These are phyloP conservation scores for Schrankia costaestrigalis DNA, from an alignment of 2,888 invertebrate species.

Conservation along the genomic window DNA sequence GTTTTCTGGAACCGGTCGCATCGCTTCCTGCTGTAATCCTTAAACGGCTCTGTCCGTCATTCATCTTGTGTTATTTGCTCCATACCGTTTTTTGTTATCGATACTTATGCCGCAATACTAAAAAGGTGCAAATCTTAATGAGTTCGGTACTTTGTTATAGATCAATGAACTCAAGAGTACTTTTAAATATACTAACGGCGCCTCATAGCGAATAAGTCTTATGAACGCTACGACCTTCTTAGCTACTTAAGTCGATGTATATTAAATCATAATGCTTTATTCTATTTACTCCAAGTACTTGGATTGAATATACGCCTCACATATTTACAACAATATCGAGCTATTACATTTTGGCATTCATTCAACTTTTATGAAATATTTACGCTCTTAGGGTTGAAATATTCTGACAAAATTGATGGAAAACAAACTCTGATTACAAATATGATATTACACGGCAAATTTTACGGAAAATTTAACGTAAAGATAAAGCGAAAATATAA, in stretches of 20 bases:
- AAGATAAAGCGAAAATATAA: slow-evolving; percentile 9
- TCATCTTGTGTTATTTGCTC: slow-evolving; percentile 57
- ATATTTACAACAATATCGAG: slow-evolving; percentile 18
- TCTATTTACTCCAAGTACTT: no score
- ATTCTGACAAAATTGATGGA: slow-evolving; percentile 6
- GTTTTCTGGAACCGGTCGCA: slow-evolving; percentile 48
- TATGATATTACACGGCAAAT: background rate
- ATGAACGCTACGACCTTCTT: no score
- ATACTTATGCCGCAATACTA: slow-evolving; percentile 38
- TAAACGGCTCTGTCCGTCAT: slow-evolving; percentile 56
- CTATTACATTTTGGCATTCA: slow-evolving; percentile 40
- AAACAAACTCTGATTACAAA: slow-evolving; percentile 1
- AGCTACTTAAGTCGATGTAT: no score
- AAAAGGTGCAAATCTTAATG: no score
- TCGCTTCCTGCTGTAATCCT: slow-evolving; percentile 65
- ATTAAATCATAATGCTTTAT: no score
- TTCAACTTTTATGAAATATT: slow-evolving; percentile 42
- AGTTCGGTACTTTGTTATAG: slow-evolving; percentile 31
- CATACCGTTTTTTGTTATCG: slow-evolving; percentile 48
- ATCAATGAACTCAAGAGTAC: slow-evolving; percentile 48
- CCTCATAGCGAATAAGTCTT: no score
- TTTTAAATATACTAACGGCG: no score
- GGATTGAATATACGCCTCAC: slow-evolving; percentile 21
- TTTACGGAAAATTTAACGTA: slow-evolving; percentile 1
- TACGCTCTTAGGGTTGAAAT: slow-evolving; percentile 6